phyloP scores from a whole-genome alignment of 2,888 invertebrate species.

The Agrotis exclamationis region DNA sequence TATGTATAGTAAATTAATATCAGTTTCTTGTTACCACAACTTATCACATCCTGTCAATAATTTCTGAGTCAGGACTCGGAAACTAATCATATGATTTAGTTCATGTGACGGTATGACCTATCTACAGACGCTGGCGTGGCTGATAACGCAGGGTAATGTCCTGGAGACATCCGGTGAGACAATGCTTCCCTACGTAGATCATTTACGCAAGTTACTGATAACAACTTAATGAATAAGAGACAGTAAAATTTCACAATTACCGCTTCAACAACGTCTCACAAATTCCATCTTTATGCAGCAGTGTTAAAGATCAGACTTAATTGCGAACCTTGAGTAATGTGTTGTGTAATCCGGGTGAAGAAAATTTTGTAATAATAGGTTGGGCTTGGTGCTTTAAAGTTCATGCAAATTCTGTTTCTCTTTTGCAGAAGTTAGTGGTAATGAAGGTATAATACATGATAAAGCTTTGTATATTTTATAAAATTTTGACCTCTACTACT shows the following conservation, averaged over 20 bases:
- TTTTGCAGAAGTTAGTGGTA: background rate
- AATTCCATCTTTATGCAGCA: slow-evolving; percentile 27
- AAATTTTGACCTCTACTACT: too few species aligned
- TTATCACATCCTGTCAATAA: slow-evolving; percentile 74
- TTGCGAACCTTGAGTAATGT: slow-evolving; percentile 22
- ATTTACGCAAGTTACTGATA: slow-evolving; percentile 39
- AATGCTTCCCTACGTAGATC: slow-evolving; percentile 35
- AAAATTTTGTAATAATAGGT: slow-evolving; percentile 28
- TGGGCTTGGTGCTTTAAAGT: slow-evolving; percentile 27
- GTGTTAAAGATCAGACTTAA: slow-evolving; percentile 36
- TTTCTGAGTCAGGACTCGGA: slow-evolving; percentile 68
- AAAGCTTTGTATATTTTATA: too few species aligned
- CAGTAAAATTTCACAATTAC: slow-evolving; percentile 40
- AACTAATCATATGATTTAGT: slow-evolving; percentile 75
- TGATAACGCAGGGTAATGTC: slow-evolving; percentile 82
- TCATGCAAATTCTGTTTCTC: slow-evolving; percentile 16
- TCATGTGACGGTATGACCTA: slow-evolving; percentile 68
- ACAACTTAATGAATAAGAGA: slow-evolving; percentile 37
- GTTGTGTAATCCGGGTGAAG: slow-evolving; percentile 24
- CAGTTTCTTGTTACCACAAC: slow-evolving; percentile 52
- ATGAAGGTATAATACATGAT: background rate
- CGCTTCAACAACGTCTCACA: background rate
- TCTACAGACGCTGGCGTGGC: slow-evolving; percentile 71
- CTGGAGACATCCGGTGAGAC: slow-evolving; percentile 74
- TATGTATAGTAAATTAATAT: slow-evolving; percentile 33